These are phyloP conservation scores for Dicycla oo DNA, from an alignment of 2,888 invertebrate genomes.

Conservation along the genomic window DNA sequence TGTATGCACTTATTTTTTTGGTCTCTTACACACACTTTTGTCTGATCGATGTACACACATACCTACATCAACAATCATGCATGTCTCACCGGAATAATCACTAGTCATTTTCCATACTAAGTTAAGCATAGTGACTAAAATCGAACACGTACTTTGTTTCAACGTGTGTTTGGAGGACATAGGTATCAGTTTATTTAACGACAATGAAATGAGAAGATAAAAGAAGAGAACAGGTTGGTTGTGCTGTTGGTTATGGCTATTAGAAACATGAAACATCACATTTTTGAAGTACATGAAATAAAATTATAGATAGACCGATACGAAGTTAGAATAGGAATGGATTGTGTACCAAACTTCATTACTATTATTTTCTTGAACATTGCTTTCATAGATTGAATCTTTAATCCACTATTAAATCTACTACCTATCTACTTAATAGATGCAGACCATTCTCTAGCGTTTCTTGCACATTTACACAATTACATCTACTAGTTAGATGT, in stretches of 20 bases:
- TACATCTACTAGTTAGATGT: constrained; percentile 68
- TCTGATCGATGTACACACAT: constrained; percentile 74
- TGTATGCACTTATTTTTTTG: constrained; percentile 81
- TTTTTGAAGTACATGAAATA: constrained; percentile 18
- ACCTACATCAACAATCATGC: constrained; percentile 78
- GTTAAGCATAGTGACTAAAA: constrained; percentile 14
- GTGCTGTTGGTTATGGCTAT: constrained; percentile 30
- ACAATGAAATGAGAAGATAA: constrained; percentile 25
- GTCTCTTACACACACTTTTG: constrained; percentile 65
- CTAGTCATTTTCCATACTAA: constrained; percentile 55
- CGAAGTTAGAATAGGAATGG: constrained; percentile 58
- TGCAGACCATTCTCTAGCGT: constrained; percentile 78
- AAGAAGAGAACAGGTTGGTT: constrained; percentile 49
- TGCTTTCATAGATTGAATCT: constrained; percentile 65
- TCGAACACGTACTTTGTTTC: not conserved
- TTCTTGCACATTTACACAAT: constrained; percentile 78
- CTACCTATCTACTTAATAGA: constrained; percentile 69
- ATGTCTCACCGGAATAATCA: constrained; percentile 78
- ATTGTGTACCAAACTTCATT: constrained; percentile 50
- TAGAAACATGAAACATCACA: constrained; percentile 18
- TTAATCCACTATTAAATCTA: constrained; percentile 65
- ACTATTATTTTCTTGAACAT: constrained; percentile 53
- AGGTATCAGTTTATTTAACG: constrained; percentile 2
- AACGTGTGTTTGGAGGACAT: constrained; percentile 28
- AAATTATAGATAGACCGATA: constrained; percentile 43